phyloP scores from a whole-genome alignment of 2,888 invertebrate genomes.

The Monoplex corrugatus region DNA sequence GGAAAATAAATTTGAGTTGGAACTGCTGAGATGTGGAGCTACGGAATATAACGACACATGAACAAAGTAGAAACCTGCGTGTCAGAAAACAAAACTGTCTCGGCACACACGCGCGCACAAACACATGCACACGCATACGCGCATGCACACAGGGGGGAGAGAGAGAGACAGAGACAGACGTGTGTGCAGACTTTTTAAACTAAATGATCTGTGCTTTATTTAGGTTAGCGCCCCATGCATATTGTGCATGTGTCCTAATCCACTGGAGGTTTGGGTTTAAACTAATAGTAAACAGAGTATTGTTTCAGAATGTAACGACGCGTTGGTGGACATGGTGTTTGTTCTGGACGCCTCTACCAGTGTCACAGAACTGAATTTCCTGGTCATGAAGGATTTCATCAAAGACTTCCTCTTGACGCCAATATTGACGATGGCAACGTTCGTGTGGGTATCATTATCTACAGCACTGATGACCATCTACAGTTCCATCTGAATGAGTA shows the following conservation, averaged over 20 bases:
- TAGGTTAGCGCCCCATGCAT: neutral
- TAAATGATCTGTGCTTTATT: neutral
- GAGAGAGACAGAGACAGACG: neutral
- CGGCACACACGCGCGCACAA: too few relatives aligned
- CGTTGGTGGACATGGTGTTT: conserved; percentile 68
- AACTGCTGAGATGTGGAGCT: neutral
- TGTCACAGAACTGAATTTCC: conserved; percentile 69
- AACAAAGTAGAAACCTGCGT: too few relatives aligned
- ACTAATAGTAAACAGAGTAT: neutral
- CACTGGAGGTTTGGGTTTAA: neutral
- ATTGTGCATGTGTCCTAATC: neutral
- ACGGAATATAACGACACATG: too few relatives aligned
- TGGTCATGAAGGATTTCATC: conserved; percentile 64
- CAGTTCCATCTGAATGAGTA: conserved; percentile 66
- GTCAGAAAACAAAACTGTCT: too few relatives aligned
- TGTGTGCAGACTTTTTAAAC: too few relatives aligned
- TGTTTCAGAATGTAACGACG: conserved; percentile 55
- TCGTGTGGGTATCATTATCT: conserved; percentile 59
- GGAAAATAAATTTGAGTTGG: neutral
- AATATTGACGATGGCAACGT: conserved; percentile 70
- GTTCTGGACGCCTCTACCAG: conserved; percentile 72
- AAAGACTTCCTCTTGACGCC: conserved; percentile 63
- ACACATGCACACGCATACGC: too few relatives aligned
- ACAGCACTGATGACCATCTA: conserved; percentile 62
- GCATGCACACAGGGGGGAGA: neutral